phyloP scores from a whole-genome alignment of 2,888 invertebrate species.

The Lacanobia oleracea region DNA sequence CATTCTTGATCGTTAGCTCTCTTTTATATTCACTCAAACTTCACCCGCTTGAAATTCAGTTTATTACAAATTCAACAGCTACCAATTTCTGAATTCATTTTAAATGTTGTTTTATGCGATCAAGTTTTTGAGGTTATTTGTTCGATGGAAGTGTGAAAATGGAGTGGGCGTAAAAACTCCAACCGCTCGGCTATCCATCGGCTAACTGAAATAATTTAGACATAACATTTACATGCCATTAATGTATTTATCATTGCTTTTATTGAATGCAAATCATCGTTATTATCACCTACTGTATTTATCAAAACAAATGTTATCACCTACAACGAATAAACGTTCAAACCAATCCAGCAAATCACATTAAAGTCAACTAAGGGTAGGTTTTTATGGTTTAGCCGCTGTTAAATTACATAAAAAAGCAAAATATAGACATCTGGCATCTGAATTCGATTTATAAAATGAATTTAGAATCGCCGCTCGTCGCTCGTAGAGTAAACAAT shows the following conservation, averaged over 20 bases:
- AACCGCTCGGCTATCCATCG: neutral
- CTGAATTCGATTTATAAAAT: conserved; percentile 30
- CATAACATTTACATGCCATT: neutral
- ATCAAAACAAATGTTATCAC: neutral
- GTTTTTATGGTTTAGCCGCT: neutral
- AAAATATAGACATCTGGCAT: conserved; percentile 18
- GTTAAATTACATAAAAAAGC: conserved; percentile 13
- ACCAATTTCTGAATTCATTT: conserved; percentile 22
- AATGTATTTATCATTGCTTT: neutral
- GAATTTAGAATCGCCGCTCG: conserved; percentile 11
- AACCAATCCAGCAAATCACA: neutral
- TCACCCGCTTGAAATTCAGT: conserved; percentile 36
- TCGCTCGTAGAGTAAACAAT: conserved; percentile 23
- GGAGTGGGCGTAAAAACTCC: conserved; percentile 11
- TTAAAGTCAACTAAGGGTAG: neutral
- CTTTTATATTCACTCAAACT: conserved; percentile 16
- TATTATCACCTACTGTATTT: neutral
- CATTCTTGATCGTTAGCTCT: conserved; percentile 28
- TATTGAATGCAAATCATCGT: neutral
- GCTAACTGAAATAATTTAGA: conserved; percentile 5
- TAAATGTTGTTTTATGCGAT: conserved; percentile 1
- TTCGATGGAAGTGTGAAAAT: conserved; percentile 10
- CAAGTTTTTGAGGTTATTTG: conserved; percentile 7
- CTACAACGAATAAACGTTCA: conserved; percentile 1
- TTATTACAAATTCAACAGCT: conserved; percentile 23